Evolutionary conservation across 2,888 invertebrate genomes (phyloP), one percentile per base, ranked within the genome.

Genomic region (Clitarchus hookeri): DNA sequence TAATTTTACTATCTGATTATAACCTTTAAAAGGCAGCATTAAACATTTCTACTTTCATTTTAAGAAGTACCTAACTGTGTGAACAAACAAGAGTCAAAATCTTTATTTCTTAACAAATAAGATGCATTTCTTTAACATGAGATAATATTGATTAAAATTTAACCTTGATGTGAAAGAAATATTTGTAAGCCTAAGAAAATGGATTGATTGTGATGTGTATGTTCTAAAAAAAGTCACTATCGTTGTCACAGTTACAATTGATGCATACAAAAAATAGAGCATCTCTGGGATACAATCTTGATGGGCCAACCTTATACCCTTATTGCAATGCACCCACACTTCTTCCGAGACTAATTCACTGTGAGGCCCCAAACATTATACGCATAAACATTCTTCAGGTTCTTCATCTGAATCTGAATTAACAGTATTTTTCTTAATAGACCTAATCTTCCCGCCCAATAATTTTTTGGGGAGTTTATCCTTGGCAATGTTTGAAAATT

Each of bases 181-280:
- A 4, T 36, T 36, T 36, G 36, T 36, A 36, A 36, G n/a, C n/a
- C n/a, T n/a, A n/a, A n/a, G n/a, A n/a, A n/a, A n/a, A n/a, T n/a
- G n/a, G n/a, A n/a, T n/a, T n/a, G n/a, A n/a, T n/a, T n/a, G 36
- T 36, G 36, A 36, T 36, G 36, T 36, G 36, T 36, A 36, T 36
- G 2, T 36, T 36, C 36, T 36, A 36, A 36, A 1, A 36, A 36
- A 3, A 36, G 44, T 44, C 8, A 48, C 3, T 36, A 27, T 84
- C 84, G 54, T 84, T 13, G 84, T 84, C 84, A 26, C 26, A 16
- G 44, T 84, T 54, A 8, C 84, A 84, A 84, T 84, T 25, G 13
- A 84, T 6, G 65, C 77, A 84, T 53, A 84, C 77, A 84, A 84
- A 84, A 82, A 82, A 27, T 78, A 82, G 13, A 82, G 44, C 23